Percentiles rank a stretch among this genome's conserved stretches.
Conservation (phyloP, 2,113 vertebrate genomes). For the Myotis yumanensis region DNA sequence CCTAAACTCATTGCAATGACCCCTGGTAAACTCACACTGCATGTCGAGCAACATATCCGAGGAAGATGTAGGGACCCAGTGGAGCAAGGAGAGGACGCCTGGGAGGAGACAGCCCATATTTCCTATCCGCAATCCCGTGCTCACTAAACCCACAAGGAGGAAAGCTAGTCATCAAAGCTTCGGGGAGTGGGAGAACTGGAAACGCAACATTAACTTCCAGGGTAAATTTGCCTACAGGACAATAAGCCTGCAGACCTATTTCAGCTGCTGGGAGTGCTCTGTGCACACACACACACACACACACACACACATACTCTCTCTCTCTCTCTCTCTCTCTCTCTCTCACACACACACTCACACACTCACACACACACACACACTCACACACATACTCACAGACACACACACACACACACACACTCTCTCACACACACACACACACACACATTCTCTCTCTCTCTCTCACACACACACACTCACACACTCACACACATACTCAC, state of each 20-base stretch:
- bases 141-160: accelerated
- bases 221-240: not conserved
- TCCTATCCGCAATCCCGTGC: not conserved
- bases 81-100: accelerated
- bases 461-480: no score
- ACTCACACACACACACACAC: no score
- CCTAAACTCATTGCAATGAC: not conserved
- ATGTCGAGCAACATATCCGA: not conserved
- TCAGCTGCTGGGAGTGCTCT: not conserved
- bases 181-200: not conserved
- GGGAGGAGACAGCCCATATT: not conserved
- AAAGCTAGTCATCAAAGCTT: not conserved
- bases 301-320: accelerated
- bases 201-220: not conserved
- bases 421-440: accelerated
- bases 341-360: accelerated
- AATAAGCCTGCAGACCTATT: not conserved
- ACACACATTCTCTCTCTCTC: no score
- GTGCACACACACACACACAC: accelerated
- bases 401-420: no score
- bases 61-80: accelerated
- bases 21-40: not conserved
- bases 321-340: no score
- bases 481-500: no score
- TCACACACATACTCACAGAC: no score